Percentiles rank a stretch among this genome's conserved stretches.
Evolutionary conservation across 2,888 invertebrate genomes (phyloP).

Genomic region (Acleris holmiana): DNA sequence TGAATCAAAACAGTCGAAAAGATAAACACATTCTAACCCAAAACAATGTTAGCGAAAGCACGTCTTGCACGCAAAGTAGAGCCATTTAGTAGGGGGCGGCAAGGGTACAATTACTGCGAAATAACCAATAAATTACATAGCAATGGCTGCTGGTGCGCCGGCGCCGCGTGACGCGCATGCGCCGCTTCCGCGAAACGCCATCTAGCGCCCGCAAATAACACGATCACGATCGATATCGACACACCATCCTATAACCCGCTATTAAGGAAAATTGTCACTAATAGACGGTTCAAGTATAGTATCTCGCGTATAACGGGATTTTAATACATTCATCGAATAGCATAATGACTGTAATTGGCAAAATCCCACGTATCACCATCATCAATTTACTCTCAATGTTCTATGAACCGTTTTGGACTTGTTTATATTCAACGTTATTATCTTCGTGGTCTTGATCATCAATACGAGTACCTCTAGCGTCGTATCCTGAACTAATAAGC

Average conservation of each 20-base stretch:
- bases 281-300: conserved; percentile 18
- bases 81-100: conserved; percentile 66
- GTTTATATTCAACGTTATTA: no score
- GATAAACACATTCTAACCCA: conserved; percentile 40
- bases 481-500: conserved; percentile 1
- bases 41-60: conserved; percentile 51
- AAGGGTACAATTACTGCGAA: conserved; percentile 74
- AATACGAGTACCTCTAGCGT: no score
- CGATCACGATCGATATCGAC: conserved; percentile 72
- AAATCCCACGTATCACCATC: no score
- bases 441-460: no score
- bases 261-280: conserved; percentile 37
- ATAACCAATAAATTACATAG: conserved; percentile 63
- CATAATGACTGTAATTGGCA: no score
- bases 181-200: conserved; percentile 76
- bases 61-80: conserved; percentile 52
- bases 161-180: conserved; percentile 70
- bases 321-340: conserved; percentile 1
- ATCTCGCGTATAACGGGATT: not conserved
- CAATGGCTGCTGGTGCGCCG: conserved; percentile 56
- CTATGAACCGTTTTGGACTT: no score
- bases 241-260: conserved; percentile 36
- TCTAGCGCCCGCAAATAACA: conserved; percentile 69
- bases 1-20: conserved; percentile 35
- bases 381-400: no score